Base-by-base conservation (phyloP, 1,140 invertebrate genomes). In the Drosophila auraria region DNA sequence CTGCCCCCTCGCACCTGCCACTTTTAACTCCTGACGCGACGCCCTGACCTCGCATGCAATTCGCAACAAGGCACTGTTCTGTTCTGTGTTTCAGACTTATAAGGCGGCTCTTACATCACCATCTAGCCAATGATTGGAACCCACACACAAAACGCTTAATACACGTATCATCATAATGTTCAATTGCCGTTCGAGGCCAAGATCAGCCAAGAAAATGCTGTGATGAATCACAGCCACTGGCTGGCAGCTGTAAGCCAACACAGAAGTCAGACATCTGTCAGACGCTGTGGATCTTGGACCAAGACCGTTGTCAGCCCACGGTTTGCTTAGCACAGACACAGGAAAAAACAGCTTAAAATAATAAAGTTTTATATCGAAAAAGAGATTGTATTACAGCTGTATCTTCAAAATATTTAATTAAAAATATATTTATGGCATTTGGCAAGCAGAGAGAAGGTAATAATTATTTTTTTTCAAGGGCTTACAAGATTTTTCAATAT, bases 11-110 rank as follows among this genome's bases (percentile, higher is more conserved):
- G 27, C 36, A 50, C 59, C 36, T 66, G 47, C 66, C 62, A 70
- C 66, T 50, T 42, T 27, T 20, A 27, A 40, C 66, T 50, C 36
- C 33, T 11, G 11, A 33, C 51, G n/a, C 30, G 6, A 33, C 50
- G n/a, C 36, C 53, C 54, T 78, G 86, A 90, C 84, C 84, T 87
- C 86, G 84, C 84, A 87, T 83, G 84, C 76, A 79, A 79, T 59
- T 79, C 74, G 27, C 47, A 33, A 47, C 17, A 49, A 45, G 45
- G 36, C 30, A 36, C 12, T 78, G 33, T 38, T 65, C 45, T 65
- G 65, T 78, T 78, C 65, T 57, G 63, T 57, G 63, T 38, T 25
- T 57, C 8, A 11, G 42, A 40, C 74, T 59, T 72, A 64, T 30
- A 73, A 45, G 78, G 61, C 65, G 51, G 40, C 59, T 81, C 84